A percentile compares a stretch with the other conserved stretches of the same genome.
phyloP scores from a whole-genome alignment of 2,113 vertebrate species.

The Marcusenius ussheri region DNA sequence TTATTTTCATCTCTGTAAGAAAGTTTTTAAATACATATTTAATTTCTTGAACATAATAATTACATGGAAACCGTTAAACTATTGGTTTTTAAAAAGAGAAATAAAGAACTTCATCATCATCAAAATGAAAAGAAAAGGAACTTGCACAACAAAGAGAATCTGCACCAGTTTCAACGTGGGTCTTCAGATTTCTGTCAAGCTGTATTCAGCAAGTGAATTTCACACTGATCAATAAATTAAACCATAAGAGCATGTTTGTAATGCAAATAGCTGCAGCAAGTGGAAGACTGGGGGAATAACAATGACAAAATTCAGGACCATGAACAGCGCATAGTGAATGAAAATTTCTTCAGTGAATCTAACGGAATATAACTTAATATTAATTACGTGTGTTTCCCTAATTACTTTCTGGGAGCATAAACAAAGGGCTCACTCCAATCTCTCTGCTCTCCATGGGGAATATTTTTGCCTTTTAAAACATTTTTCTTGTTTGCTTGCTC shows the following conservation, averaged over 20 bases:
- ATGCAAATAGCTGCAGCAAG: conserved; percentile 1
- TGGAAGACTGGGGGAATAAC: conserved; percentile 5
- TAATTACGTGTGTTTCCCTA: neutral
- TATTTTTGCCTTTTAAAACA: neutral
- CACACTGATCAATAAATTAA: neutral
- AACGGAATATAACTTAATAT: neutral
- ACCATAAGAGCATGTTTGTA: neutral
- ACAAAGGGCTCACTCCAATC: neutral
- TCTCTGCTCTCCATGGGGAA: neutral
- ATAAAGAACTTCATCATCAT: neutral
- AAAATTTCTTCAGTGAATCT: conserved; percentile 18
- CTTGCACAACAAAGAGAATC: neutral
- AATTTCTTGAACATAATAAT: neutral
- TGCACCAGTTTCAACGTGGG: neutral
- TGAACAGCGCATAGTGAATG: conserved; percentile 40
- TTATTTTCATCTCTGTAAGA: neutral
- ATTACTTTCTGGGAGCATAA: neutral
- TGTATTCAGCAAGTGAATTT: neutral
- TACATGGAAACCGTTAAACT: neutral
- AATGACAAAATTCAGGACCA: conserved; percentile 37
- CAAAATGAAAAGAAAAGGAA: neutral
- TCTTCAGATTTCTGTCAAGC: neutral
- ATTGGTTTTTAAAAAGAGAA: neutral
- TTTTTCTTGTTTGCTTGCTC: neutral
- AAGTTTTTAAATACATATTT: neutral